Evolutionary conservation across 1,140 invertebrate species (phyloP).

Genomic region (Aphaenogaster rudis): DNA sequence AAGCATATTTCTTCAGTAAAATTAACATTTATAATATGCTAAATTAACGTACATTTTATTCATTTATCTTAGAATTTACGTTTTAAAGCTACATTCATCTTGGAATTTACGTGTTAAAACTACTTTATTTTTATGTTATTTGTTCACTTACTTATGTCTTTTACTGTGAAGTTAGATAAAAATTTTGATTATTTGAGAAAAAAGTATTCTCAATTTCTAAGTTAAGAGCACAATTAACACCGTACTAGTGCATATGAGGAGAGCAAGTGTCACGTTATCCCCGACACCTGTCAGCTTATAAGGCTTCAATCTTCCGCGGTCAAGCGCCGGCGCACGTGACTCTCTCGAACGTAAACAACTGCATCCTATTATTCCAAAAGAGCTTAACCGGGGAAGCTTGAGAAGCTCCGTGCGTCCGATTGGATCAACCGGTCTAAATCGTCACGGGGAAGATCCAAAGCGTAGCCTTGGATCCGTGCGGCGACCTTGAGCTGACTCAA

Average conservation of each 20-base stretch:
- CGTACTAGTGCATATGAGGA: background rate
- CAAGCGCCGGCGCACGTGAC: conserved; percentile 12
- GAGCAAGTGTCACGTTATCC: background rate
- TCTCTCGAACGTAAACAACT: background rate
- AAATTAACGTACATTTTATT: too few relatives aligned
- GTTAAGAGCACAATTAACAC: background rate
- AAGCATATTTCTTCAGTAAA: too few relatives aligned
- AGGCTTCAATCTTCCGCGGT: background rate
- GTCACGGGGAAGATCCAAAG: conserved; percentile 19
- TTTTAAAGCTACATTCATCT: too few relatives aligned
- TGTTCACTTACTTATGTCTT: too few relatives aligned
- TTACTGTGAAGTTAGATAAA: background rate
- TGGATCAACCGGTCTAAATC: conserved; percentile 16
- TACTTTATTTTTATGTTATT: too few relatives aligned
- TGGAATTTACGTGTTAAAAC: too few relatives aligned
- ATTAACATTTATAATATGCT: too few relatives aligned
- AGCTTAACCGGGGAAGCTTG: conserved; percentile 40
- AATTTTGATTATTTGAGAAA: background rate
- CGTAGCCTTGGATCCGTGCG: conserved; percentile 53
- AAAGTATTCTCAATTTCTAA: background rate
- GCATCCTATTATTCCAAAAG: conserved; percentile 32
- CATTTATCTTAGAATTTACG: too few relatives aligned
- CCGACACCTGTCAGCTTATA: background rate
- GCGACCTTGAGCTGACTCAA: conserved; percentile 59
- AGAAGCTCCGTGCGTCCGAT: conserved; percentile 20